Base-by-base conservation (phyloP, 2,797 vertebrate species). In the Thamnophis elegans region DNA sequence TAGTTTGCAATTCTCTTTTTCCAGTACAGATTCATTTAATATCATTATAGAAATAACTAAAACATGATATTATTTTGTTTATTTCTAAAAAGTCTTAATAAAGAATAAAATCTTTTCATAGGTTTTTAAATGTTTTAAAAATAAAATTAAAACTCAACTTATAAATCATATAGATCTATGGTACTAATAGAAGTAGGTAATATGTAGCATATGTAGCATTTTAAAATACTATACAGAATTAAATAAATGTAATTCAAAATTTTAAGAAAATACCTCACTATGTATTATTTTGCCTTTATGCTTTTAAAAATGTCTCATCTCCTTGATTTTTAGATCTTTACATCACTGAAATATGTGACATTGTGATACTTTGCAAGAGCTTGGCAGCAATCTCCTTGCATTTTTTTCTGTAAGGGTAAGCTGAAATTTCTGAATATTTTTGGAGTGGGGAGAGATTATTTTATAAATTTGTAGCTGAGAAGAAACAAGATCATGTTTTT, bases 281-380 rank as follows among this genome's bases (percentile, higher is more conserved):
- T 94, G 0, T 32, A 9, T 87, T 85, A 42, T 36, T 22, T 22
- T 92, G 51, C 60, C 60, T 94, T 94, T 11, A 32, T 92, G 54
- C 89, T 92, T 93, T 88, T 85, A 51, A 90, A 94, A 93, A 51
- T 92, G 47, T 54, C 68, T 95, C 42, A 93, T 93, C 32, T n/a
- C 92, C 92, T 94, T 92, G 86, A 16, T 92, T 96, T 96, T 94
- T 90, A 96, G 97, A 95, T 96, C 73, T 95, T 94, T 97, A 93
- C 95, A 93, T 90, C 55, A 92, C 94, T 95, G 97, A 95, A 95
- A 96, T 96, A 94, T 96, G 82, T 96, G 96, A 94, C 92, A 60
- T 96, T 91, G 94, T 91, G 94, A 87, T 93, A 82, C 42, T 82
- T 82, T 82, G 53, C 94, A 95, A 94, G 89, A 96, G 94, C 87